Percentiles rank a stretch among this genome's conserved stretches.
Evolutionary conservation across 2,888 invertebrate species (phyloP).

Genomic region (Anticlea derivata): DNA sequence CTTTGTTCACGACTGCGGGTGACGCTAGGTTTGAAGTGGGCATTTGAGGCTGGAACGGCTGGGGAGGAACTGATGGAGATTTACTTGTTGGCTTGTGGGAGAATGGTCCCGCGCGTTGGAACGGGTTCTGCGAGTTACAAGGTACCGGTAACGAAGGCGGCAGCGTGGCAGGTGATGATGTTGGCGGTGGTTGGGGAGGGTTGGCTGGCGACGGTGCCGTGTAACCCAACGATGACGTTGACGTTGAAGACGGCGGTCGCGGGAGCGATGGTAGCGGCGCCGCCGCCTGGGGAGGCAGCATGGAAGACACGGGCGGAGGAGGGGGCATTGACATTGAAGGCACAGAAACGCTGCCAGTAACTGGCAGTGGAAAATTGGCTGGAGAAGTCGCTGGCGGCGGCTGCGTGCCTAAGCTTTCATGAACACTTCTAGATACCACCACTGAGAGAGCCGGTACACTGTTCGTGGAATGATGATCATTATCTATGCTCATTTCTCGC

Average conservation of each 20-base stretch:
- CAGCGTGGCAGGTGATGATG: slow-evolving; percentile 30
- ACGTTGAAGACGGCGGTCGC: slow-evolving; percentile 15
- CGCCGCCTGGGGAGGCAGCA: slow-evolving; percentile 4
- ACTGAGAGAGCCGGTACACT: slow-evolving; percentile 33
- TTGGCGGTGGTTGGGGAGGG: slow-evolving; percentile 28
- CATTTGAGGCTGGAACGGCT: slow-evolving; percentile 56
- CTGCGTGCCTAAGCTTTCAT: slow-evolving; percentile 27
- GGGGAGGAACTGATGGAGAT: slow-evolving; percentile 44
- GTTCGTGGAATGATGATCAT: slow-evolving; percentile 54
- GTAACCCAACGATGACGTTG: slow-evolving; percentile 18
- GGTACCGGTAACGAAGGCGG: slow-evolving; percentile 56
- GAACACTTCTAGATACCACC: slow-evolving; percentile 26
- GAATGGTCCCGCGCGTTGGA: slow-evolving; percentile 72
- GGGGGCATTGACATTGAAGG: slow-evolving; percentile 21
- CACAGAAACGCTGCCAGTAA: slow-evolving; percentile 6
- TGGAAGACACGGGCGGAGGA: slow-evolving; percentile 5
- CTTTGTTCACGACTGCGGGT: slow-evolving; percentile 63
- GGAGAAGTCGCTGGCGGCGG: slow-evolving; percentile 45
- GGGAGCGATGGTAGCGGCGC: slow-evolving; percentile 15
- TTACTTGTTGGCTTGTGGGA: slow-evolving; percentile 73
- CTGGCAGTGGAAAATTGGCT: slow-evolving; percentile 41
- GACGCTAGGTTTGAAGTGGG: slow-evolving; percentile 61
- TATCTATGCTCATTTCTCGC: slow-evolving; percentile 66
- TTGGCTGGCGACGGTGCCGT: not conserved
- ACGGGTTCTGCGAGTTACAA: slow-evolving; percentile 65